Conservation (phyloP, 2,888 invertebrate species). For the Keiferia lycopersicella region DNA sequence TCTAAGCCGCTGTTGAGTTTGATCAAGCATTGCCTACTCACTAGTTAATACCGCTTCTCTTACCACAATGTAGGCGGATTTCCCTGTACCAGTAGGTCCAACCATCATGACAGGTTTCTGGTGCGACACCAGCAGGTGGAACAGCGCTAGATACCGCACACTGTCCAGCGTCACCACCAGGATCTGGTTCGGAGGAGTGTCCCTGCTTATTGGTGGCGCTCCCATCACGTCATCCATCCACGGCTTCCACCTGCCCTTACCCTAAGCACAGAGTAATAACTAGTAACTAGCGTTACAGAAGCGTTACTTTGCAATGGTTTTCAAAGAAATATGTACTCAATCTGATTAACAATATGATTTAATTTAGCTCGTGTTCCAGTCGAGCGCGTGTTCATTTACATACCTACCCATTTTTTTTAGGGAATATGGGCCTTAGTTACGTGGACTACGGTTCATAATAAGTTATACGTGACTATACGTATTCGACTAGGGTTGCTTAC, state of each 20-base stretch:
- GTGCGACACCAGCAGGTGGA: conserved; percentile 89
- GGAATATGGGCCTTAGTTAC: too few species aligned
- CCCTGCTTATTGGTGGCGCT: conserved; percentile 90
- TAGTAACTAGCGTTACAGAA: too few species aligned
- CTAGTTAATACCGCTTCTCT: conserved; percentile 56
- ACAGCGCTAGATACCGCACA: conserved; percentile 89
- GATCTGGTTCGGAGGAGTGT: conserved; percentile 96
- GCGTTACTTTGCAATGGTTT: too few species aligned
- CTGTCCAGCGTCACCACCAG: conserved; percentile 96
- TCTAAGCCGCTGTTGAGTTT: too few species aligned
- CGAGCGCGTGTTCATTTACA: too few species aligned
- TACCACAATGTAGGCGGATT: conserved; percentile 93
- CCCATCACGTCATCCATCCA: conserved; percentile 93
- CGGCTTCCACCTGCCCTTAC: conserved; percentile 95
- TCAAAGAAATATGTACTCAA: too few species aligned
- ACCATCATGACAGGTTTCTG: conserved; percentile 92
- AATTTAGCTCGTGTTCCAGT: too few species aligned
- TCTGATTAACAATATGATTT: too few species aligned
- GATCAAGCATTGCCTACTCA: conserved; percentile 95
- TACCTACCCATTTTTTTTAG: too few species aligned
- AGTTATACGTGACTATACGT: too few species aligned
- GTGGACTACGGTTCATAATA: too few species aligned
- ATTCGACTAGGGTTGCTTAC: too few species aligned
- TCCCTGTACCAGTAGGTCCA: conserved; percentile 97
- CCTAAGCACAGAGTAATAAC: conserved; percentile 64